Percentiles rank a stretch among this genome's conserved stretches.
Evolutionary conservation across 2,113 vertebrate species (phyloP).

Genomic region (Pycnonotus jocosus): DNA sequence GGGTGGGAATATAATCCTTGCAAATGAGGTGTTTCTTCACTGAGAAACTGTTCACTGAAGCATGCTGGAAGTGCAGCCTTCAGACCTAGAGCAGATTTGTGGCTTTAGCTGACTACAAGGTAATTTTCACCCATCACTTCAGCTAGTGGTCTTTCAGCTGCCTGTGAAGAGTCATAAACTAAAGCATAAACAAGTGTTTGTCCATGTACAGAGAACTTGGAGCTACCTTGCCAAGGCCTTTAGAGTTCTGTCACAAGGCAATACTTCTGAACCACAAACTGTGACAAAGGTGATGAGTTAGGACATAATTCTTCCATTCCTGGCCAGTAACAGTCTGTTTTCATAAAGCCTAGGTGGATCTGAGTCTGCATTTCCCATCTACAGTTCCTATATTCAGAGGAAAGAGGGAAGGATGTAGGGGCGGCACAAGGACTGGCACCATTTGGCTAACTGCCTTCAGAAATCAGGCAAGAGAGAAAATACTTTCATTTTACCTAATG

Average conservation of each 20-base stretch:
- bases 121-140: background rate
- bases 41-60: background rate
- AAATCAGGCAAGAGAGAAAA: background rate
- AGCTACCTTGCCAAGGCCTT: background rate
- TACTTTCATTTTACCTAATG: background rate
- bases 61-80: background rate
- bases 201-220: background rate
- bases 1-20: background rate
- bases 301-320: background rate
- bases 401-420: background rate
- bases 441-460: background rate
- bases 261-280: rapidly evolving
- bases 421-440: background rate
- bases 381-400: background rate
- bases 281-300: background rate
- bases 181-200: background rate
- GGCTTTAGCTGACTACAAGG: background rate
- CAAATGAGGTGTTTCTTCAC: background rate
- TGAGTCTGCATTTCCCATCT: background rate
- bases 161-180: background rate
- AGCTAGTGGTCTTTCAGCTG: background rate
- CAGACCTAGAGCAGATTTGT: background rate
- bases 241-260: background rate
- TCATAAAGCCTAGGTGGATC: background rate
- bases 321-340: background rate